A percentile compares a stretch with the other conserved stretches of the same genome.
phyloP scores from a whole-genome alignment of 1,140 invertebrate genomes.

The Calliphora vicina region DNA sequence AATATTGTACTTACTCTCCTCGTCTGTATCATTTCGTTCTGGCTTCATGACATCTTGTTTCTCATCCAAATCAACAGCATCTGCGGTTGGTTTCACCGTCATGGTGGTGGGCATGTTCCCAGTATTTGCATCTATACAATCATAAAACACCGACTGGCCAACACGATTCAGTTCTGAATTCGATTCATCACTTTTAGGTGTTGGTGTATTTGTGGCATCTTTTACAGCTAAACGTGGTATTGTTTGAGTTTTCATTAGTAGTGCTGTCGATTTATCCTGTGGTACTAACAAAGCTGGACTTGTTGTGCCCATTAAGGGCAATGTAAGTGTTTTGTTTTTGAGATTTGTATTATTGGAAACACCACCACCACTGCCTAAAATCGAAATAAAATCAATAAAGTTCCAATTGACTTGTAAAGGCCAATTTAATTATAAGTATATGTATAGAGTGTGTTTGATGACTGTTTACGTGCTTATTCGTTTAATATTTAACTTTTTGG shows the following conservation, averaged over 20 bases:
- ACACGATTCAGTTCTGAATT: conserved; percentile 58
- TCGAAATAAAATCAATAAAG: not conserved
- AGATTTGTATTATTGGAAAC: not conserved
- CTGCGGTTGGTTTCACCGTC: not conserved
- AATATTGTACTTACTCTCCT: conserved; percentile 68
- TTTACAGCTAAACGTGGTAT: not conserved
- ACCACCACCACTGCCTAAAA: not conserved
- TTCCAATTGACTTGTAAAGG: not conserved
- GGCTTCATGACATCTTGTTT: conserved; percentile 81
- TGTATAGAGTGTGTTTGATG: not conserved
- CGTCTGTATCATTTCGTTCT: conserved; percentile 71
- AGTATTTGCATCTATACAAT: conserved; percentile 65
- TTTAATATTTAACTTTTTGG: conserved; percentile 29
- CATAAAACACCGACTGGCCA: conserved; percentile 65
- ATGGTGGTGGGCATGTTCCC: conserved; percentile 44
- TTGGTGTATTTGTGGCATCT: conserved; percentile 43
- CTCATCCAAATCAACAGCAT: conserved; percentile 65
- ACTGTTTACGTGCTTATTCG: conserved; percentile 8
- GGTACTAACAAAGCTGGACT: conserved; percentile 42
- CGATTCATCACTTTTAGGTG: conserved; percentile 56
- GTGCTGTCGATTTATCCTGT: not conserved
- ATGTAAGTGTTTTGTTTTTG: conserved; percentile 55
- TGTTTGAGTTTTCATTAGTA: conserved; percentile 37
- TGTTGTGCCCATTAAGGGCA: conserved; percentile 50
- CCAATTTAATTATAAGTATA: conserved; percentile 2